phyloP scores from a whole-genome alignment of 23 tunicate species.

The Botrylloides violaceus region DNA sequence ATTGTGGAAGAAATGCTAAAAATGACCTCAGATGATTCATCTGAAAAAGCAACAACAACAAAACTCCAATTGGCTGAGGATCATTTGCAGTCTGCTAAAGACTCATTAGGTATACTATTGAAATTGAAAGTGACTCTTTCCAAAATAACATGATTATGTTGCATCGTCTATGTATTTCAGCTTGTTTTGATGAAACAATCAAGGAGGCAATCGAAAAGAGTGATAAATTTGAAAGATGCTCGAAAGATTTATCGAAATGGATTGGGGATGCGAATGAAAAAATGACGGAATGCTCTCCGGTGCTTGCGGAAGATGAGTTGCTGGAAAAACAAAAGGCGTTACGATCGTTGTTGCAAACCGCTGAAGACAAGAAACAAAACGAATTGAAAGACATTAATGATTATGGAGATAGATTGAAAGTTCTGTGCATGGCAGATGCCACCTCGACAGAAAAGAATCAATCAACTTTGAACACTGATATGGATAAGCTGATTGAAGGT shows the following conservation, averaged over 20 bases:
- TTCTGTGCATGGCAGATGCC: constrained; percentile 7
- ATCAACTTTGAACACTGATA: constrained; percentile 1
- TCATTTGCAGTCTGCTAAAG: background rate
- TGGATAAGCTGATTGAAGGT: constrained; percentile 20
- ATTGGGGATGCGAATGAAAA: background rate
- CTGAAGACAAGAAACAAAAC: background rate
- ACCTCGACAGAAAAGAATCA: background rate
- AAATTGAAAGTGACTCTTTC: background rate
- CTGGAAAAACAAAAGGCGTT: constrained; percentile 6
- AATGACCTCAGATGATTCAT: constrained; percentile 6
- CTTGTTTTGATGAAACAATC: background rate
- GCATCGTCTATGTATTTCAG: background rate
- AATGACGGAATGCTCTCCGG: background rate
- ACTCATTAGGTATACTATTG: constrained; percentile 5
- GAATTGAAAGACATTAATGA: constrained; percentile 12
- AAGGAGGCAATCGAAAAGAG: constrained; percentile 15
- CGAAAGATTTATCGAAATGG: background rate
- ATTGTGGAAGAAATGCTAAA: constrained; percentile 12
- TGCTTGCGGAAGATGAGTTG: constrained; percentile 13
- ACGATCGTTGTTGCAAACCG: background rate
- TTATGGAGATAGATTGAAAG: constrained; percentile 7
- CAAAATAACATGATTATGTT: background rate
- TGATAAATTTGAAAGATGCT: background rate
- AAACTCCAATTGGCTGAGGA: constrained; percentile 3
- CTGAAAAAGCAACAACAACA: background rate